These are phyloP conservation scores for Stenchaetothrips biformis DNA, from an alignment of 2,888 invertebrate genomes.

Conservation along the genomic window DNA sequence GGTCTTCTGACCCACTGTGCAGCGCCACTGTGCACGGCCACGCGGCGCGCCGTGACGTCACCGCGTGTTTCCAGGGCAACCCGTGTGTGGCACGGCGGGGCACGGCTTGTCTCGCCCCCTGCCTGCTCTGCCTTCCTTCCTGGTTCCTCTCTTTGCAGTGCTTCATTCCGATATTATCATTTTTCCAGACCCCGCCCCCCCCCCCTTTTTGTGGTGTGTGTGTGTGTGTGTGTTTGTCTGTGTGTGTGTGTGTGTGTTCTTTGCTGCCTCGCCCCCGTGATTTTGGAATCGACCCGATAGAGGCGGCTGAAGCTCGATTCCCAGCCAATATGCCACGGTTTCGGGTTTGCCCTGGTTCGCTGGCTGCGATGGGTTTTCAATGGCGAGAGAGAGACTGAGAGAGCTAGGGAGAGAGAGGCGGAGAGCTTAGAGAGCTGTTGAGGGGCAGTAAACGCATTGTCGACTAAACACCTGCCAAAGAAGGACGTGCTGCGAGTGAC, in stretches of 20 bases:
- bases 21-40: neutral
- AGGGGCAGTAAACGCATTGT: neutral
- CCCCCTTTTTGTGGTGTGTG: neutral
- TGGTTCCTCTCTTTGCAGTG: no score
- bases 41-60: conserved; percentile 27
- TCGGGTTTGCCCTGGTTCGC: neutral
- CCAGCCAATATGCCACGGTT: neutral
- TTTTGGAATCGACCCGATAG: neutral
- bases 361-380: neutral
- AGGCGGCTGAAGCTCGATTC: neutral
- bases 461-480: no score
- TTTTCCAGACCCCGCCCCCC: neutral
- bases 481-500: no score
- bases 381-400: neutral
- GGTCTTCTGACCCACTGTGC: no score
- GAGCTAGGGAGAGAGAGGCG: neutral
- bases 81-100: conserved; percentile 29
- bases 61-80: conserved; percentile 28
- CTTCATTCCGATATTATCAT: no score
- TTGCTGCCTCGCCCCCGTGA: neutral
- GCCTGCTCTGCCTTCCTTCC: neutral
- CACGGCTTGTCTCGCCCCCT: neutral
- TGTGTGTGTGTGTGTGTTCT: neutral
- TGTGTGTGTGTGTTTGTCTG: neutral
- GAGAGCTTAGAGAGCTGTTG: neutral